Evolutionary conservation across 2,888 invertebrate genomes (phyloP).

Genomic region (Lasioglossum pauxillum): DNA sequence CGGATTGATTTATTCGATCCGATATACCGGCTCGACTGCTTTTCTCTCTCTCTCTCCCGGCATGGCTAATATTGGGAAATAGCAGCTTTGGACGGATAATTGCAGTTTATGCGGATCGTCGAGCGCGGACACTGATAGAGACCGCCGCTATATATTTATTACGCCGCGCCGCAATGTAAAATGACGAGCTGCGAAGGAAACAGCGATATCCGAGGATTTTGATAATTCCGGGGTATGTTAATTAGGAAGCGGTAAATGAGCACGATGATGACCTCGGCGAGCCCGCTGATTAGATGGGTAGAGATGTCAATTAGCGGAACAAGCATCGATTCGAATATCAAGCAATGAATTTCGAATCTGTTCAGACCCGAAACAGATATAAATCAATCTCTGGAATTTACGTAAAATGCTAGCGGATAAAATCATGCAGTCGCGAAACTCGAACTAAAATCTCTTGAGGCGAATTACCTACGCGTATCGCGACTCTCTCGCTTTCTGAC

Average conservation of each 20-base stretch:
- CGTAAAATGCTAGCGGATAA: not conserved
- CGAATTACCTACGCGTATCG: not conserved
- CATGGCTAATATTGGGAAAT: not conserved
- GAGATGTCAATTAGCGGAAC: not conserved
- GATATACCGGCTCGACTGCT: not conserved
- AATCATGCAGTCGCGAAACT: not conserved
- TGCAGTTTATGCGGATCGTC: not conserved
- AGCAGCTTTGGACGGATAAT: not conserved
- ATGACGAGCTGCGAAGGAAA: not conserved
- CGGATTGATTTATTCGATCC: conserved; percentile 5
- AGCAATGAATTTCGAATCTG: not conserved
- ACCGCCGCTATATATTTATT: not conserved
- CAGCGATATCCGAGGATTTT: not conserved
- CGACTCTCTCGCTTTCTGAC: not conserved
- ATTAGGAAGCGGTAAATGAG: not conserved
- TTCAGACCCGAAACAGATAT: not conserved
- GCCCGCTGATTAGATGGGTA: not conserved
- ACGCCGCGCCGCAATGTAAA: not conserved
- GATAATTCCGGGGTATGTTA: not conserved
- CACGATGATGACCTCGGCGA: not conserved
- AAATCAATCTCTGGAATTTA: not conserved
- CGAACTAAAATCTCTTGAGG: not conserved
- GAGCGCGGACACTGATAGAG: not conserved
- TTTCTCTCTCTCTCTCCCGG: not conserved
- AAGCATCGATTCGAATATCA: not conserved